Conservation (phyloP, 2,888 invertebrate species). For the Pachydiplax longipennis region DNA sequence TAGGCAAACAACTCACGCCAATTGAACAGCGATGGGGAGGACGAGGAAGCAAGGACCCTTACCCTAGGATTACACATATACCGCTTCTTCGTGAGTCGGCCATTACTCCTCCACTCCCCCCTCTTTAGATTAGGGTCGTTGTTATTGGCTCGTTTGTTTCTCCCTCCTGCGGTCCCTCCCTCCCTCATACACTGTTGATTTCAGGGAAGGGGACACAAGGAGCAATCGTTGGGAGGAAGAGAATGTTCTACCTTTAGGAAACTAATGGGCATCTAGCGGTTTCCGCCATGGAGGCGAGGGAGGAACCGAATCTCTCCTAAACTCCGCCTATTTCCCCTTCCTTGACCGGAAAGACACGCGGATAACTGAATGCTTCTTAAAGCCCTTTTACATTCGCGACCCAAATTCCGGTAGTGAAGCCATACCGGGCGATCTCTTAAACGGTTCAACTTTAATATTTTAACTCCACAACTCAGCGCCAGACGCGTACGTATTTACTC, state of each 20-base stretch:
- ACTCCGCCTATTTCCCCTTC: neutral
- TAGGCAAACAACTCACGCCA: neutral
- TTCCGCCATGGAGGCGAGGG: neutral
- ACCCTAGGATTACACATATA: neutral
- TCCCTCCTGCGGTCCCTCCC: neutral
- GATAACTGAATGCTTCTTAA: neutral
- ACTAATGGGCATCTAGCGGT: constrained; percentile 33
- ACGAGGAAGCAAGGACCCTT: neutral
- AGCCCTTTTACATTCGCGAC: neutral
- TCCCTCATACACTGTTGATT: neutral
- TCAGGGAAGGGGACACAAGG: neutral
- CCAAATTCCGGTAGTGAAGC: neutral
- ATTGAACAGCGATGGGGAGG: constrained; percentile 10
- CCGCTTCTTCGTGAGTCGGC: neutral
- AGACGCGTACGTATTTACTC: no score
- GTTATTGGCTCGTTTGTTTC: constrained; percentile 37
- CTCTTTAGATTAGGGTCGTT: constrained; percentile 28
- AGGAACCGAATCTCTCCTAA: neutral
- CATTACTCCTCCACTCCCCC: neutral
- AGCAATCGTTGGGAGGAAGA: neutral
- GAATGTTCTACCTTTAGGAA: neutral
- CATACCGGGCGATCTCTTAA: neutral
- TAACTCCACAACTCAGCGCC: neutral
- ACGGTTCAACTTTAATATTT: neutral
- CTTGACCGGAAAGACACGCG: neutral